Base-by-base conservation (phyloP, 2,888 invertebrate genomes). In the Dyspetes luteomarginatus region DNA sequence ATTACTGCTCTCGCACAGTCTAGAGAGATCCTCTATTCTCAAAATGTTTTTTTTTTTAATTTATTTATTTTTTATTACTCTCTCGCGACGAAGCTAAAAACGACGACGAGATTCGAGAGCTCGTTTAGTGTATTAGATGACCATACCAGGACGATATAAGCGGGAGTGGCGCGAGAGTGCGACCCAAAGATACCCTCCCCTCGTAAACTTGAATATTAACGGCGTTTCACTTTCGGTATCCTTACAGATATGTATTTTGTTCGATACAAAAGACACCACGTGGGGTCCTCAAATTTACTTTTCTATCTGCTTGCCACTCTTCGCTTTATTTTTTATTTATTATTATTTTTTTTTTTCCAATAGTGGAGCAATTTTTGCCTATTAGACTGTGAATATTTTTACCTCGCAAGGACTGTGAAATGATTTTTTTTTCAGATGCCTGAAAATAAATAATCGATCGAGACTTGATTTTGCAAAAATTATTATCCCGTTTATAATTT, bases 1-100 rank as follows among this genome's bases (percentile, higher is more conserved):
- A 89, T 89, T 89, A 90, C 87, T 83, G 84, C 81, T 52, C 43
- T 72, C 71, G 58, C 74, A 58, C 55, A 62, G 55, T 82, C 78
- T 41, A 78, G 67, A 36, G 48, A 45, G 43, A 17, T 24, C 41
- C 24, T 30, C 28, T 30, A 24, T 55, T 30, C 48, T 67, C 41
- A 17, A 45, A 43, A 9, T 30, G n/a, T 28, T 7, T 26, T 5
- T 55, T 56, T 43, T 64, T 36, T 36, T 36, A 36, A 28, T 72
- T 19, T 55, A 19, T 62, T 55, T 72, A 22, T 68, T n/a, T 48
- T 60, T n/a, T 52, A 43, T 58, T 12, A 45, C 73, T 50, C 43
- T 58, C 50, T 36, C 24, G 26, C 43, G 64, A 73, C 60, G 52
- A 30, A 60, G 19, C 48, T 15, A 41, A 62, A n/a, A 45, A 68